Conservation (phyloP, 2,113 vertebrate genomes). For the Callocephalon fimbriatum region DNA sequence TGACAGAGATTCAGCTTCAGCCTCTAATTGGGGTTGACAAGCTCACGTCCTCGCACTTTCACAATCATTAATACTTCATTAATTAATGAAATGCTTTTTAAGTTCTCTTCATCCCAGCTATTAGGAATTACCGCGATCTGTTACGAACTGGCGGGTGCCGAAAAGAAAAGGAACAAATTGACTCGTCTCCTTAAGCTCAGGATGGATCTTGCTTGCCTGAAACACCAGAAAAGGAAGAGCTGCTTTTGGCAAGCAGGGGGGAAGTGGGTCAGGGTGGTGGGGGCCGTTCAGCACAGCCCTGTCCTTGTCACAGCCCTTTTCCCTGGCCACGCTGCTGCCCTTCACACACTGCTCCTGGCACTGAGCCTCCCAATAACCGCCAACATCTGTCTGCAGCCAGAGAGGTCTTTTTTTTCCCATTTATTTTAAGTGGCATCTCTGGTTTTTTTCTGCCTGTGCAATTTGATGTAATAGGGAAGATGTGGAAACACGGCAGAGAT, state of each 20-base stretch:
- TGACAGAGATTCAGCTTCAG: neutral
- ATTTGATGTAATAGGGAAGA: neutral
- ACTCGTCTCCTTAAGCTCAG: neutral
- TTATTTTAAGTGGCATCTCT: neutral
- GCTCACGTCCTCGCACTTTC: neutral
- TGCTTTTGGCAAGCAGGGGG: fast-evolving
- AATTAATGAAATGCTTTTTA: neutral
- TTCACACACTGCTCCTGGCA: neutral
- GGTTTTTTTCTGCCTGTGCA: fast-evolving
- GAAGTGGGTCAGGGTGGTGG: fast-evolving
- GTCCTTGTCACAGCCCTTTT: neutral
- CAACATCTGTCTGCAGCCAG: neutral
- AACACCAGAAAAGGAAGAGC: fast-evolving
- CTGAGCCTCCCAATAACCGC: fast-evolving
- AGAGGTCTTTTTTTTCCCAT: neutral
- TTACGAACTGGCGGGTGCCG: neutral
- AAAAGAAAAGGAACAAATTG: neutral
- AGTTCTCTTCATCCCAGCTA: neutral
- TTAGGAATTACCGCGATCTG: neutral
- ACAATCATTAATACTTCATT: neutral
- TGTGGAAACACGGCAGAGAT: fast-evolving
- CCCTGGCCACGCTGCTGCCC: neutral
- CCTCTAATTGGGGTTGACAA: slow-evolving; percentile 2
- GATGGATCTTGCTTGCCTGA: neutral
- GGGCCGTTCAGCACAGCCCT: neutral